These are phyloP conservation scores for Dasyornis broadbenti DNA, from an alignment of 2,113 vertebrate genomes.

Conservation along the genomic window DNA sequence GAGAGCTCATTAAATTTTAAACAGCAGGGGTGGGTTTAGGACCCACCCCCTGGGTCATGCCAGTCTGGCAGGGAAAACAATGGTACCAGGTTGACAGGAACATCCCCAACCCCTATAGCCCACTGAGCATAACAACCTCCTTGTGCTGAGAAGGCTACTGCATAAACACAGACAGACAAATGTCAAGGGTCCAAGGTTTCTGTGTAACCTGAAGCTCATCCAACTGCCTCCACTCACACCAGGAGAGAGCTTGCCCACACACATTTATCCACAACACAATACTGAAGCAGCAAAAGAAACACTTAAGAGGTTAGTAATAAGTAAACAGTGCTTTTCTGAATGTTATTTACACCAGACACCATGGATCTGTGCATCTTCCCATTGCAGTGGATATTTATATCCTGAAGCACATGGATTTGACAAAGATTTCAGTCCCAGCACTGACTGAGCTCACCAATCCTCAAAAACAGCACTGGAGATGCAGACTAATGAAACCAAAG, in stretches of 20 bases:
- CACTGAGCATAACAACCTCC: neutral
- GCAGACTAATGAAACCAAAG: neutral
- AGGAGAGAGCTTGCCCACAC: neutral
- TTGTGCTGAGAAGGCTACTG: neutral
- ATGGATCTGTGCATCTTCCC: neutral
- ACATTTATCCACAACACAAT: neutral
- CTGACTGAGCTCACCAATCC: neutral
- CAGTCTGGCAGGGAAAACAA: neutral
- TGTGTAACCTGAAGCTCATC: neutral
- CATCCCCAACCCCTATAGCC: neutral
- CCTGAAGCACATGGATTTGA: neutral
- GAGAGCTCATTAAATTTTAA: neutral
- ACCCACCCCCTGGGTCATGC: neutral
- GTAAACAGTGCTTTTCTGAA: neutral
- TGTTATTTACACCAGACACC: neutral
- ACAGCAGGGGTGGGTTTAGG: neutral
- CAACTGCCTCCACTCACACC: neutral
- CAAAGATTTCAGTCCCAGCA: neutral
- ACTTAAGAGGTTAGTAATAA: neutral
- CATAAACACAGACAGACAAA: neutral
- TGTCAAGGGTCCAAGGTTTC: neutral
- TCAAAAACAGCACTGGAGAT: neutral
- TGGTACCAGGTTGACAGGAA: neutral
- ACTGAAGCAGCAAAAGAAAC: neutral
- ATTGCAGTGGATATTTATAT: neutral